Percentiles rank a stretch among this genome's conserved stretches.
These are phyloP conservation scores for Phanerotoma sp. DNA, from an alignment of 2,888 invertebrate species.

Conservation along the genomic window DNA sequence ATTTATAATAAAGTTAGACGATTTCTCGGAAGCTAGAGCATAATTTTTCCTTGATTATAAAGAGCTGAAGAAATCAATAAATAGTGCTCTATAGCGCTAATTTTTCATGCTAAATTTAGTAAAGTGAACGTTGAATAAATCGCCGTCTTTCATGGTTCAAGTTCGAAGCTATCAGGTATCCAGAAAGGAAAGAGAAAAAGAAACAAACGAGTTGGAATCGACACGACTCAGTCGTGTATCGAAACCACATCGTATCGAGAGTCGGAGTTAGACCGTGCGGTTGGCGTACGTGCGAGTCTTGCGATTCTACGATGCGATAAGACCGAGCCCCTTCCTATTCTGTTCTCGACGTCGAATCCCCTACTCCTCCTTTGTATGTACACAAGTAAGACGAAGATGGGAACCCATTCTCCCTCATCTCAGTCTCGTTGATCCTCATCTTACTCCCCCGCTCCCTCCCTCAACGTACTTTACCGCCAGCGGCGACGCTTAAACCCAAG, in stretches of 20 bases:
- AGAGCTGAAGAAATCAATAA: neutral
- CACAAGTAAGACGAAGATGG: constrained; percentile 8
- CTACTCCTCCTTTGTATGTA: constrained; percentile 5
- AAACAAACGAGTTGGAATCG: constrained; percentile 20
- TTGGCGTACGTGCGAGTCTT: constrained; percentile 48
- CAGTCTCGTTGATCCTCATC: neutral
- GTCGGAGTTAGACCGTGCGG: constrained; percentile 31
- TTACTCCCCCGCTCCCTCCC: constrained; percentile 1
- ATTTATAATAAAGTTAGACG: no score
- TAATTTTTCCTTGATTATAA: no score
- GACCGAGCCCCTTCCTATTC: constrained; percentile 21
- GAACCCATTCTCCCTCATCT: neutral
- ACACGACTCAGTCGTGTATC: constrained; percentile 21
- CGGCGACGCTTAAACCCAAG: constrained; percentile 12
- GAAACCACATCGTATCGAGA: constrained; percentile 14
- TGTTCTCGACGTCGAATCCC: neutral
- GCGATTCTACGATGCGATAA: constrained; percentile 50
- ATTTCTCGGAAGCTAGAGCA: no score
- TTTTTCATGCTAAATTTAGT: neutral
- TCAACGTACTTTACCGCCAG: constrained; percentile 16
- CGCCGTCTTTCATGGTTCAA: neutral
- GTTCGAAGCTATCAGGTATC: constrained; percentile 9
- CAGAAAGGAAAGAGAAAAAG: constrained; percentile 2
- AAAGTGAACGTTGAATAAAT: neutral
- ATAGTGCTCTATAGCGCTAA: neutral